Conservation (phyloP, 2,113 vertebrate genomes). For the Progne subis region DNA sequence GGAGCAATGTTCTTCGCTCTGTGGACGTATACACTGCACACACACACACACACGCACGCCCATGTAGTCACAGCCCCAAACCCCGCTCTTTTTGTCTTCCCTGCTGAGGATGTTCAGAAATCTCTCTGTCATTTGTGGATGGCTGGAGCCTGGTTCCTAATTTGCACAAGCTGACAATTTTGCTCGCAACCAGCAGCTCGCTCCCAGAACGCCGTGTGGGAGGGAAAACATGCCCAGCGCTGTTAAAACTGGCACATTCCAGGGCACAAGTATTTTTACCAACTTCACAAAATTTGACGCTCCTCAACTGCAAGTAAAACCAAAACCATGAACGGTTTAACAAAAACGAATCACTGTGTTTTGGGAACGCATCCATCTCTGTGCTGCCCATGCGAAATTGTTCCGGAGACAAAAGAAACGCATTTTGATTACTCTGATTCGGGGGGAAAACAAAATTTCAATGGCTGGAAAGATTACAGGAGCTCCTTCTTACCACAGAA, state of each 20-base stretch:
- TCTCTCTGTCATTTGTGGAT: background rate
- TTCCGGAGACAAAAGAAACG: background rate
- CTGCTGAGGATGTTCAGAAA: background rate
- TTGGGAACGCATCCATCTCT: background rate
- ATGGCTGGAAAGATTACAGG: background rate
- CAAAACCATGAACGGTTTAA: background rate
- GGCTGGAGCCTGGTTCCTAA: background rate
- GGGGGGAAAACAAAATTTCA: background rate
- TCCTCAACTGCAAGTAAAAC: slow-evolving; percentile 9
- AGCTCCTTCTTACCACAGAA: background rate
- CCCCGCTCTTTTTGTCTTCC: background rate
- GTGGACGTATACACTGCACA: background rate
- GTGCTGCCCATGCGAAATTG: background rate
- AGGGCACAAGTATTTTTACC: slow-evolving; percentile 37
- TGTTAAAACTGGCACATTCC: background rate
- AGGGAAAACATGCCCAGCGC: background rate
- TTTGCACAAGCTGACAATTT: background rate
- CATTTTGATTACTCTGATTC: background rate
- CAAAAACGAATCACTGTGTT: background rate
- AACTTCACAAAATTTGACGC: background rate
- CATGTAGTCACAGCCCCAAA: background rate
- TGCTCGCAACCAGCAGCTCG: background rate
- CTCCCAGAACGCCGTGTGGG: background rate
- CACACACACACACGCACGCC: accelerated
- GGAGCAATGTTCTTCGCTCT: background rate